Conservation (phyloP, 2,888 invertebrate species). For the Geophilus truncorum region DNA sequence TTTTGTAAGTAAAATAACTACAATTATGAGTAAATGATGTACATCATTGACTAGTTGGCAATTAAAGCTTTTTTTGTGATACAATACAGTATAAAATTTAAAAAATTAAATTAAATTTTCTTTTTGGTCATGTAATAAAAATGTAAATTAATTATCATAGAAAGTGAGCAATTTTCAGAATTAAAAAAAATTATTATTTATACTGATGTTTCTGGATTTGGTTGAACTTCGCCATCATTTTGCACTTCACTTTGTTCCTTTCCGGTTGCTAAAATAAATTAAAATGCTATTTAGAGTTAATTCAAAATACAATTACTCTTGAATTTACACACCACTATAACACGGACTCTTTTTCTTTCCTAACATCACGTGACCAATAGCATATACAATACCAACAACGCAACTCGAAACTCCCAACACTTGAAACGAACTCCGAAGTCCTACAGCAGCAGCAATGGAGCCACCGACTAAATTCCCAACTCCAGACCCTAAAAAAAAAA, state of each 20-base stretch:
- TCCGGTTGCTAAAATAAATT: neutral
- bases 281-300: neutral
- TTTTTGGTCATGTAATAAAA: neutral
- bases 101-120: neutral
- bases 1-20: neutral
- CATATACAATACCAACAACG: conserved; percentile 64
- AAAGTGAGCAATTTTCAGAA: neutral
- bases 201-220: neutral
- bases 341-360: neutral
- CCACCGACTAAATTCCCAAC: conserved; percentile 78
- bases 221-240: neutral
- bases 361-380: conserved; percentile 41
- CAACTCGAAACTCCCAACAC: conserved; percentile 72
- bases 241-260: neutral
- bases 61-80: neutral
- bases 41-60: neutral
- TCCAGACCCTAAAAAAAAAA: conserved; percentile 59
- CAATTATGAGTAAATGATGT: neutral
- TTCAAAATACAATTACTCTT: neutral
- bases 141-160: neutral
- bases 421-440: conserved; percentile 70
- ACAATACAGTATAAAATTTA: too few relatives aligned
- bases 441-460: conserved; percentile 67
- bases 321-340: neutral
- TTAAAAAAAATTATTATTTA: neutral